Evolutionary conservation across 1,140 invertebrate genomes (phyloP).

Genomic region (Musca domestica): DNA sequence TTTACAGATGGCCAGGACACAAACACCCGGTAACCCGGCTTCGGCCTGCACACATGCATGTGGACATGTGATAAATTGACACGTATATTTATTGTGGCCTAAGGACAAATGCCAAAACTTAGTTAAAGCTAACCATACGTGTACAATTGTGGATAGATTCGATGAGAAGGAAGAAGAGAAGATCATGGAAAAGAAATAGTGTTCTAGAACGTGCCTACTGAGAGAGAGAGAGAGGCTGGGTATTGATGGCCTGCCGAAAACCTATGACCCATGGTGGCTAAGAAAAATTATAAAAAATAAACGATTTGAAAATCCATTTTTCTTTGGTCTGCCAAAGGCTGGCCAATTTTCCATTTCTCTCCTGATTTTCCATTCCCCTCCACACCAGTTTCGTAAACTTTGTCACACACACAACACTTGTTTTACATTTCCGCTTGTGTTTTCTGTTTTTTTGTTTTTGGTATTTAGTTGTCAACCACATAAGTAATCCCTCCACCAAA

Average conservation of each 20-base stretch:
- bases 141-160: not conserved
- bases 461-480: not conserved
- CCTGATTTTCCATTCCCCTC: too few species aligned
- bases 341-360: too few species aligned
- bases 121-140: not conserved
- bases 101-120: constrained; percentile 12
- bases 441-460: not conserved
- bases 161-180: not conserved
- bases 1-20: too few species aligned
- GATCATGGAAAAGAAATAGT: too few species aligned
- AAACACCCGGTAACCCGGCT: not conserved
- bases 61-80: constrained; percentile 16
- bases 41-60: not conserved
- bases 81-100: constrained; percentile 20
- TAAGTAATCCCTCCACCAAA: not conserved
- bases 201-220: not conserved
- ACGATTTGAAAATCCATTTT: too few species aligned
- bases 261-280: not conserved
- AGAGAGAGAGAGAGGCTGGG: not conserved
- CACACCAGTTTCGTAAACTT: not conserved
- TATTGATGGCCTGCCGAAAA: too few species aligned
- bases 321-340: too few species aligned
- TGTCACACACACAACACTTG: not conserved
- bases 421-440: not conserved
- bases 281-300: too few species aligned